These are phyloP conservation scores for Drosophila koepferae DNA, from an alignment of 2,888 invertebrate genomes.

Conservation along the genomic window DNA sequence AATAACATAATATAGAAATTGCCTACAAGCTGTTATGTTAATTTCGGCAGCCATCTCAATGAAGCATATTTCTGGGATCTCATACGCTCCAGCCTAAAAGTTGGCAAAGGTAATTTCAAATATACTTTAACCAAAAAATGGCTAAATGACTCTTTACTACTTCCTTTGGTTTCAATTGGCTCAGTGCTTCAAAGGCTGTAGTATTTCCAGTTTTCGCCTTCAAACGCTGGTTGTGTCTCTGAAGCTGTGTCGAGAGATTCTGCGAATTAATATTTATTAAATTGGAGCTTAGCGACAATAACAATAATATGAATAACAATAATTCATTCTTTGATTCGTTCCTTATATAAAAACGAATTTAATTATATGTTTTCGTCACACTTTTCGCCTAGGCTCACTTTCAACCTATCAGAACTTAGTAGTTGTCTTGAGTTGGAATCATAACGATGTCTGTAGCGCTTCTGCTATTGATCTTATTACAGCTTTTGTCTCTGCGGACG, in stretches of 20 bases:
- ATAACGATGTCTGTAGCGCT: neutral
- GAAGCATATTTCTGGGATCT: constrained; percentile 24
- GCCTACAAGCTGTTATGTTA: constrained; percentile 24
- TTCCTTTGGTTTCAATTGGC: no score
- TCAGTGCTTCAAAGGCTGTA: no score
- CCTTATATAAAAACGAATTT: neutral
- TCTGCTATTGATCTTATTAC: neutral
- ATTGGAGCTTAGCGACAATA: no score
- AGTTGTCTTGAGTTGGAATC: neutral
- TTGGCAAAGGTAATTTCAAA: neutral
- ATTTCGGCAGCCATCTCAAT: neutral
- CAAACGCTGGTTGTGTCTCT: no score
- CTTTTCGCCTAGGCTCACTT: neutral
- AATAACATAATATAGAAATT: neutral
- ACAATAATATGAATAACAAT: no score
- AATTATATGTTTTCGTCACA: neutral
- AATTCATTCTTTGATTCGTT: no score
- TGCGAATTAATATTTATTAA: no score
- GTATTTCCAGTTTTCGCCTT: no score
- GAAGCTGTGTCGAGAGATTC: no score
- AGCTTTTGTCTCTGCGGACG: neutral
- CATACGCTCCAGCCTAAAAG: constrained; percentile 21
- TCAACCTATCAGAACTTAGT: neutral
- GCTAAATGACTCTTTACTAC: no score
- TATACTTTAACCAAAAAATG: no score